Base-by-base conservation (phyloP, 2,888 invertebrate genomes). In the Drosophila recens region DNA sequence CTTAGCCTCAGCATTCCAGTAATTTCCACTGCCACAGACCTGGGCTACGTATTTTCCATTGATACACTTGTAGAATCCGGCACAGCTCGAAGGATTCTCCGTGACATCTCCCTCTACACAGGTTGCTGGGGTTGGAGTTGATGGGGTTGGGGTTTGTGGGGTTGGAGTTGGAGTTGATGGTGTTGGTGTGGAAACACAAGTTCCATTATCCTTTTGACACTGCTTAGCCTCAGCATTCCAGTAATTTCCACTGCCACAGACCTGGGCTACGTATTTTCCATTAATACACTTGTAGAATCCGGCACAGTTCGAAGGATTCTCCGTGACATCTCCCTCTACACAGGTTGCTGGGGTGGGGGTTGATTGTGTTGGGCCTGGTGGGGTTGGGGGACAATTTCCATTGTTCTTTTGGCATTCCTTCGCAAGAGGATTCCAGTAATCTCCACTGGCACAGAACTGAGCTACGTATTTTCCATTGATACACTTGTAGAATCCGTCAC, bases 261-360 rank as follows among this genome's bases (percentile, higher is more conserved):
- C 8, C 23, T 38, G 36, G 1, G 20, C 13, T 4, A 38, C 52
- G 13, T 23, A 38, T 23, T 52, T 8, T 0, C 52, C 40, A 15
- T 13, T 52, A 23, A 34, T 10, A 36, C 52, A 52, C 13, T 38
- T 52, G 36, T n/a, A 52, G 52, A 5, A 52, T 2, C 23, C 52
- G 36, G 38, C n/a, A n/a, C 52, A 52, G 17, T 52, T 27, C 3
- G 9, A 8, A 23, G 36, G 36, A 51, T 51, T n/a, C 4, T 13
- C 9, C 8, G 8, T 9, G 30, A 48, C 48, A 1, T 9, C 33
- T 20, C 51, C 51, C 8, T 34, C 34, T 1, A 9, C 20, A n/a
- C 51, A 27, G 23, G 15, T 27, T 36, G 52, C n/a, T n/a, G 33
- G 42, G 0, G 43, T 1, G 3, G 54, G 30, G 8, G 54, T 36